These are phyloP conservation scores for Circaetus cinerascens DNA, from an alignment of 2,113 vertebrate genomes.

Conservation along the genomic window DNA sequence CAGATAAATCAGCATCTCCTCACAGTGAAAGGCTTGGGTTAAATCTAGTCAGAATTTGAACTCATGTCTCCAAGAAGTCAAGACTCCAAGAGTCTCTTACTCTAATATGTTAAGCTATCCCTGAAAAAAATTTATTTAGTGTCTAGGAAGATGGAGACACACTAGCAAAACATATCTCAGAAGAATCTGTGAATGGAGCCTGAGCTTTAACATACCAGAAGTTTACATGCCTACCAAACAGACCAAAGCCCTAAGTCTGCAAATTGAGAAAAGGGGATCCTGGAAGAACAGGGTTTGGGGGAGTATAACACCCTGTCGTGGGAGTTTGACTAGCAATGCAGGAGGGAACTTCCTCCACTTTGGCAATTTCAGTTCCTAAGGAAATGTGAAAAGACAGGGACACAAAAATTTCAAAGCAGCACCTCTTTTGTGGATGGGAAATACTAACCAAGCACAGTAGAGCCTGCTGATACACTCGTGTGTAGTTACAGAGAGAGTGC, in stretches of 20 bases:
- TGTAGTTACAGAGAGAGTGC: neutral
- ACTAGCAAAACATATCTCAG: neutral
- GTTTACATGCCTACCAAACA: neutral
- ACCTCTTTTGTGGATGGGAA: neutral
- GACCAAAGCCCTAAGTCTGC: neutral
- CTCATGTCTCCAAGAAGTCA: neutral
- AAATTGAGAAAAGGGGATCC: neutral
- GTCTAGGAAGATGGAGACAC: neutral
- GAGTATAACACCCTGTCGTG: neutral
- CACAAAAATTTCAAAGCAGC: neutral
- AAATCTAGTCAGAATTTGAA: neutral
- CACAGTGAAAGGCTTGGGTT: neutral
- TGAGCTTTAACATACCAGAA: neutral
- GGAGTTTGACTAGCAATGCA: neutral
- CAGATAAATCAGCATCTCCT: neutral
- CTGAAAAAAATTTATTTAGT: neutral
- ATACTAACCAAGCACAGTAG: rapidly evolving
- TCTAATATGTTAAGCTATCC: neutral
- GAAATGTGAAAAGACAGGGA: neutral
- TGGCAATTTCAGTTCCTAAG: neutral
- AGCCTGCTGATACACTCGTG: rapidly evolving
- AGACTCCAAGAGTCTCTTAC: neutral
- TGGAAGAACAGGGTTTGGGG: neutral
- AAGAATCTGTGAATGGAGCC: neutral
- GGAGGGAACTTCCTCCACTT: neutral